Evolutionary conservation across 2,113 vertebrate species (phyloP), one percentile per base, ranked within the genome.

Genomic region (Dromaius novaehollandiae): DNA sequence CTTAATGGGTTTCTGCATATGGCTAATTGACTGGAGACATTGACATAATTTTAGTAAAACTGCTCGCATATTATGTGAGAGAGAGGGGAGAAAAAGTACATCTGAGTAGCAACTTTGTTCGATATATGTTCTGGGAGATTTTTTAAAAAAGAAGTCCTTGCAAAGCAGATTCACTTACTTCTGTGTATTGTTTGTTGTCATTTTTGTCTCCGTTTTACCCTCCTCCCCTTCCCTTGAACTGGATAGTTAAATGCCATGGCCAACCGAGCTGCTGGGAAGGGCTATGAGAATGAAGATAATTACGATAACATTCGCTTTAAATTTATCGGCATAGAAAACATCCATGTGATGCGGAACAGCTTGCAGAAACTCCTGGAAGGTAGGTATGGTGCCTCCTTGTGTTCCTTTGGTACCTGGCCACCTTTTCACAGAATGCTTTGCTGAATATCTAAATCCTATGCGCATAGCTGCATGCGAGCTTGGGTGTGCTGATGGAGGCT

Each of bases 321-420:
- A 51, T 99, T 99, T 74, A 98, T 98, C 50, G 98, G 98, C 48
- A 99, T 98, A 65, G 99, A 99, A 86, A 99, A 99, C 94, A 99
- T 99, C 92, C 98, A 99, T 4, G 98, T 99, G 34, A 99, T 99
- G 98, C 92, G 98, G 81, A 98, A 48, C 97, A 99, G 98, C 95
- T 89, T 99, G 75, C 98, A 99, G 95, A 99, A 99, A 55, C 98
- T 99, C 13, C 92, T 99, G 71, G 98, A 99, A 97, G 98, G 98
- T 99, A 94, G 96, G 98, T 98, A 20, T 18, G 3, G 32, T 13
- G 50, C 6, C 5, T 88, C 13, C 38, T 7, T 17, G n/a, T 24
- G 56, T 3, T 16, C 20, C 14, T 46, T 38, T 42, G 0, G 38
- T 18, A 13, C 30, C 44, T 8, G 30, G 11, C 25, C 40, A 2